Conservation (phyloP, 2,888 invertebrate genomes). For the Linyphia triangularis region DNA sequence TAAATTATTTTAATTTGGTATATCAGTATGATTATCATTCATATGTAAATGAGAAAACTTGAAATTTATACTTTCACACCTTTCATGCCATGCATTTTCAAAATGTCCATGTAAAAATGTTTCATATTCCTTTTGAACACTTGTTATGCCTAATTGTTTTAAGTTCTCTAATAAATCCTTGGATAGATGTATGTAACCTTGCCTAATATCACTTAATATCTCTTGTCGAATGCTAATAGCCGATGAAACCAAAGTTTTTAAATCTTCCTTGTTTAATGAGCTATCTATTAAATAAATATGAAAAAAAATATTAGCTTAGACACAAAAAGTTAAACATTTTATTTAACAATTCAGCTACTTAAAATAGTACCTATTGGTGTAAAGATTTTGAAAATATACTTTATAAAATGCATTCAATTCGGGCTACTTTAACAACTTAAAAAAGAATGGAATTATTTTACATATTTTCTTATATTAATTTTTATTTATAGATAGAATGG, state of each 20-base stretch:
- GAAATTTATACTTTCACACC: background rate
- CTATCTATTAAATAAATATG: slow-evolving; percentile 1
- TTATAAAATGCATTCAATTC: too few species aligned
- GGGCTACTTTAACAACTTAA: too few species aligned
- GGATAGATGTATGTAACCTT: slow-evolving; percentile 26
- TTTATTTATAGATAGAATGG: too few species aligned
- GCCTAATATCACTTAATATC: slow-evolving; percentile 24
- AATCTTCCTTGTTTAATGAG: background rate
- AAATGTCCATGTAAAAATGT: slow-evolving; percentile 30
- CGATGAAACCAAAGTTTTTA: slow-evolving; percentile 15
- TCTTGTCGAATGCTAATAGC: slow-evolving; percentile 22
- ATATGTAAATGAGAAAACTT: background rate
- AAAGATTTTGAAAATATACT: too few species aligned
- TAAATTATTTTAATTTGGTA: background rate
- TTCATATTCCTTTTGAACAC: slow-evolving; percentile 45
- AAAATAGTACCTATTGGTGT: too few species aligned
- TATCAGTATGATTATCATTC: background rate
- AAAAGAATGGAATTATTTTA: too few species aligned
- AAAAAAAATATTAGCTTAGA: background rate
- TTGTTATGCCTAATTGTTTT: slow-evolving; percentile 34
- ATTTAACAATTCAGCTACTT: too few species aligned
- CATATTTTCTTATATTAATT: too few species aligned
- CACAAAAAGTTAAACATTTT: too few species aligned
- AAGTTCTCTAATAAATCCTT: slow-evolving; percentile 36
- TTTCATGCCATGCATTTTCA: slow-evolving; percentile 7